Percentiles rank a stretch among this genome's conserved stretches.
phyloP scores from a whole-genome alignment of 2,888 invertebrate species.

The Orthosia gothica region DNA sequence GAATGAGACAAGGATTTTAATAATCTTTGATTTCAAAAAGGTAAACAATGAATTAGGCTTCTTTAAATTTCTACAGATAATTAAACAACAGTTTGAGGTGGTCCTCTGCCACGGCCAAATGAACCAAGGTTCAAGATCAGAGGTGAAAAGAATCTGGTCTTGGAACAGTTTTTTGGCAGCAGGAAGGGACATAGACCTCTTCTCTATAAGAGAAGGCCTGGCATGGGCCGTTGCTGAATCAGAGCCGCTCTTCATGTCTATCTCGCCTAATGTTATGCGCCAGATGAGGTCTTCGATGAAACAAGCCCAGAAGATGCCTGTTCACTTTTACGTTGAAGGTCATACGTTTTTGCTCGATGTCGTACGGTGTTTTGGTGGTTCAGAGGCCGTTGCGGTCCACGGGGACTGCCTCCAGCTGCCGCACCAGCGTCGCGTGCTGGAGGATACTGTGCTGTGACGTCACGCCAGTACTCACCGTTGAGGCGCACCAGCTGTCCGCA shows the following conservation, averaged over 20 bases:
- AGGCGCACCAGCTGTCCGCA: conserved; percentile 98
- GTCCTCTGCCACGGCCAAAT: neutral
- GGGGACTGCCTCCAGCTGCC: conserved; percentile 97
- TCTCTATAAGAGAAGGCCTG: too few species aligned
- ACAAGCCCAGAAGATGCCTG: too few species aligned
- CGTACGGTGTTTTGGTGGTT: too few species aligned
- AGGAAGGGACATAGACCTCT: too few species aligned
- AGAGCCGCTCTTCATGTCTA: too few species aligned
- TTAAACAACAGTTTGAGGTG: neutral
- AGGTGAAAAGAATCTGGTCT: neutral
- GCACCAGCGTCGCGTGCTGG: conserved; percentile 94
- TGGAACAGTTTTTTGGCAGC: too few species aligned
- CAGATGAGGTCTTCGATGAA: too few species aligned
- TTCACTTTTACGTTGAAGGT: too few species aligned
- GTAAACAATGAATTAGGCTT: neutral
- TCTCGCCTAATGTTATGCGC: too few species aligned
- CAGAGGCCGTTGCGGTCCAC: conserved; percentile 94
- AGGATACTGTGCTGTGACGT: neutral
- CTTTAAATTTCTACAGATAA: too few species aligned
- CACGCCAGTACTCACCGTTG: conserved; percentile 87
- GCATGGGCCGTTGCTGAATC: too few species aligned
- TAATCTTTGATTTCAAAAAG: neutral
- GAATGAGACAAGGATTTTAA: conserved; percentile 12
- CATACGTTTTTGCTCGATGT: too few species aligned
- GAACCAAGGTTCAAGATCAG: neutral